phyloP scores from a whole-genome alignment of 2,113 vertebrate species.

The Daphoenositta chrysoptera region DNA sequence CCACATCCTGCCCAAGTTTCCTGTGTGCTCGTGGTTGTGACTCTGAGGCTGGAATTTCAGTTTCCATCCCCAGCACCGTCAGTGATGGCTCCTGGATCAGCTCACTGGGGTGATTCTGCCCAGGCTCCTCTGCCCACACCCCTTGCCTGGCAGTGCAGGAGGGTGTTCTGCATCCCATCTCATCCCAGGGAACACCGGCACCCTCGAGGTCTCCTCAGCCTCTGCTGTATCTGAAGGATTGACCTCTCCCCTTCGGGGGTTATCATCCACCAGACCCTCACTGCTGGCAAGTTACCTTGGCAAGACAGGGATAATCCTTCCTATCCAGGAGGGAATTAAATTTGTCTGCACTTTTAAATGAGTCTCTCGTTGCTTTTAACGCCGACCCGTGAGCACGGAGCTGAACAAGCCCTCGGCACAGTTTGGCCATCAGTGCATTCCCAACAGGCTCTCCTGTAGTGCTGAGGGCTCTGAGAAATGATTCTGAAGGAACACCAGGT shows the following conservation, averaged over 20 bases:
- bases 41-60: not conserved
- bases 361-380: not conserved
- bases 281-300: not conserved
- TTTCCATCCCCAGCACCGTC: not conserved
- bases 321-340: not conserved
- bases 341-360: not conserved
- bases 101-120: not conserved
- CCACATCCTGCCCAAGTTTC: not conserved
- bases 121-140: not conserved
- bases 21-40: accelerated
- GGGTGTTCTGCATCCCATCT: not conserved
- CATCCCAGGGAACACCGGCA: accelerated
- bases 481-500: not conserved
- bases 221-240: not conserved
- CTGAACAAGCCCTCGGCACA: not conserved
- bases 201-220: not conserved
- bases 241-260: not conserved
- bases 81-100: not conserved
- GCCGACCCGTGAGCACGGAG: accelerated
- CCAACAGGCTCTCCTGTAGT: not conserved
- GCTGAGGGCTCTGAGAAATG: not conserved
- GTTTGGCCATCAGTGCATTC: not conserved
- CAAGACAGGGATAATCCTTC: not conserved
- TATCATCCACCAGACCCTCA: not conserved
- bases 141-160: not conserved